Evolutionary conservation across 1,140 invertebrate species (phyloP).

Genomic region (Hypothenemus hampei): DNA sequence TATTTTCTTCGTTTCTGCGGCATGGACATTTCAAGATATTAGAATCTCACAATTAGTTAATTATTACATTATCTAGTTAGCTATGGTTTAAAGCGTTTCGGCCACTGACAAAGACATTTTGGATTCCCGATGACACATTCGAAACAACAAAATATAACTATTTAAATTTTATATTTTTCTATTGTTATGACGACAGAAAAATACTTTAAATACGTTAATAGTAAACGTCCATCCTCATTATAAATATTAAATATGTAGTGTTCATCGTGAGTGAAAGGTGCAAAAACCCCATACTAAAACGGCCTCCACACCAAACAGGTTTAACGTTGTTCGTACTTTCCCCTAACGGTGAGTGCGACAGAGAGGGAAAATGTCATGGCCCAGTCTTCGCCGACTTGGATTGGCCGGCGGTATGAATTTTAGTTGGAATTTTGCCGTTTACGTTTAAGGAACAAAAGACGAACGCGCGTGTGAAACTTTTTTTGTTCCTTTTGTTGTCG

Average conservation of each 20-base stretch:
- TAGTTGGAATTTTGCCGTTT: conserved; percentile 8
- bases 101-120: neutral
- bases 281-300: conserved; percentile 11
- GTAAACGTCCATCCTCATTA: too few species aligned
- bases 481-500: too few species aligned
- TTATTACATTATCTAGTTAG: conserved; percentile 2
- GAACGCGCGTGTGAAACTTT: too few species aligned
- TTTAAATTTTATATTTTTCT: too few species aligned
- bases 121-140: conserved; percentile 2
- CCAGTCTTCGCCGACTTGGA: neutral
- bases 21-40: too few species aligned
- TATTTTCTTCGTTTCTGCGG: too few species aligned
- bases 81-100: neutral
- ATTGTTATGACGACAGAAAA: too few species aligned
- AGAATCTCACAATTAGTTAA: neutral
- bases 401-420: conserved; percentile 1
- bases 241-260: too few species aligned
- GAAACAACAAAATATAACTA: too few species aligned
- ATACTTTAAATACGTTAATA: too few species aligned
- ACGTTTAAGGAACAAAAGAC: conserved; percentile 13
- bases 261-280: conserved; percentile 23
- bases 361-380: neutral
- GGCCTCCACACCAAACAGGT: conserved; percentile 8
- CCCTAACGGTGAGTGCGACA: neutral
- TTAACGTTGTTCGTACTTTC: neutral